phyloP scores from a whole-genome alignment of 2,113 vertebrate species.

The Prolemur simus region DNA sequence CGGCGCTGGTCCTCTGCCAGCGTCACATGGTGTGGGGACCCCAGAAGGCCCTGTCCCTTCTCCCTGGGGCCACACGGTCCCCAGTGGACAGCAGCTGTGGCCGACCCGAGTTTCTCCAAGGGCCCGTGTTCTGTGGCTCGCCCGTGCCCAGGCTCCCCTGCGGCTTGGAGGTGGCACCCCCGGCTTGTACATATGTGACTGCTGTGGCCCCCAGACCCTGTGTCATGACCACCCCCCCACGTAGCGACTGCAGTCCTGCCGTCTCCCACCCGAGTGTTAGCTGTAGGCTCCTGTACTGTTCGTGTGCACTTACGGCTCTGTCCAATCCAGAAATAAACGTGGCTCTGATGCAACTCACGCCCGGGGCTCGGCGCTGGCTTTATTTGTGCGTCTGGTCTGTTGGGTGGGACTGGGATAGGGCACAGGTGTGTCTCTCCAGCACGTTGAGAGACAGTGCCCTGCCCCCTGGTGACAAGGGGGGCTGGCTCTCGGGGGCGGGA shows the following conservation, averaged over 20 bases:
- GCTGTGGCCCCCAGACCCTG: constrained; percentile 82
- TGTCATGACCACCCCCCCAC: constrained; percentile 81
- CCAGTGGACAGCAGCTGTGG: background rate
- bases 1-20: background rate
- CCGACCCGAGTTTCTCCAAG: constrained; percentile 54
- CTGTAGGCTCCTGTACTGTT: constrained; percentile 88
- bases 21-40: fast-evolving
- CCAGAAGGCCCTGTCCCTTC: background rate
- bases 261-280: constrained; percentile 87
- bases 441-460: fast-evolving
- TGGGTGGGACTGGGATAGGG: fast-evolving
- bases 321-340: constrained; percentile 95
- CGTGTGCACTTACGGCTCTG: constrained; percentile 90
- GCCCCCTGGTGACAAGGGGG: fast-evolving
- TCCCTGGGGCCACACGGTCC: background rate
- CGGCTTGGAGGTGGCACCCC: constrained; percentile 77
- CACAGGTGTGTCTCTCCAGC: fast-evolving
- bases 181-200: constrained; percentile 92
- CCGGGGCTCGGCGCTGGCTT: background rate
- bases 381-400: fast-evolving
- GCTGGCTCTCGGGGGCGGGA: background rate
- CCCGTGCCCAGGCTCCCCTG: constrained; percentile 62
- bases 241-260: constrained; percentile 82
- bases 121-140: constrained; percentile 81
- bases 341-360: constrained; percentile 86